A percentile compares a stretch with the other conserved stretches of the same genome.
Evolutionary conservation across 2,888 invertebrate genomes (phyloP).

Genomic region (Stictocephala bisonia): DNA sequence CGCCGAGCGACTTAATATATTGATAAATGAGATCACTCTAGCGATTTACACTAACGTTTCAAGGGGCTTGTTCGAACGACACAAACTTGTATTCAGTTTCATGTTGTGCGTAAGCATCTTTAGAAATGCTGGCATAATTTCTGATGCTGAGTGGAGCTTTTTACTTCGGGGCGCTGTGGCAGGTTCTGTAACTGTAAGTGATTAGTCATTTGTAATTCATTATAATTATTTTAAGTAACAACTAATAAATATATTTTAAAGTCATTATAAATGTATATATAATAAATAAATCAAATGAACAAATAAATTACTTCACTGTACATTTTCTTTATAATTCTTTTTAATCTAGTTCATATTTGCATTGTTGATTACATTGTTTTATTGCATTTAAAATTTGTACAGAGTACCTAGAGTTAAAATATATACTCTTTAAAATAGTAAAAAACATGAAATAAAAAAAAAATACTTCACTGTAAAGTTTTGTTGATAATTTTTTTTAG

Average conservation of each 20-base stretch:
- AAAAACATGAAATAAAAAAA: too few relatives aligned
- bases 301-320: neutral
- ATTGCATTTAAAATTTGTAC: too few relatives aligned
- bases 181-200: conserved; percentile 54
- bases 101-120: conserved; percentile 82
- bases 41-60: conserved; percentile 89
- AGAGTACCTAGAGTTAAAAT: too few relatives aligned
- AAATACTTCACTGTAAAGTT: too few relatives aligned
- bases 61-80: conserved; percentile 89
- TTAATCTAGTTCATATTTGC: too few relatives aligned
- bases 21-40: conserved; percentile 82
- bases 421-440: too few relatives aligned
- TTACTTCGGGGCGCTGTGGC: conserved; percentile 76
- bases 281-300: neutral
- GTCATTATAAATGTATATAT: neutral
- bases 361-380: too few relatives aligned
- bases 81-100: conserved; percentile 90
- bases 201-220: neutral
- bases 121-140: conserved; percentile 72
- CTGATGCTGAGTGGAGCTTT: conserved; percentile 78
- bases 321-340: too few relatives aligned
- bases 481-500: too few relatives aligned
- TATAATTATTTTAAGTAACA: neutral
- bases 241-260: neutral
- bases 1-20: conserved; percentile 73